Percentiles rank a stretch among this genome's conserved stretches.
Conservation (phyloP, 2,113 vertebrate species). For the Pteronura brasiliensis region DNA sequence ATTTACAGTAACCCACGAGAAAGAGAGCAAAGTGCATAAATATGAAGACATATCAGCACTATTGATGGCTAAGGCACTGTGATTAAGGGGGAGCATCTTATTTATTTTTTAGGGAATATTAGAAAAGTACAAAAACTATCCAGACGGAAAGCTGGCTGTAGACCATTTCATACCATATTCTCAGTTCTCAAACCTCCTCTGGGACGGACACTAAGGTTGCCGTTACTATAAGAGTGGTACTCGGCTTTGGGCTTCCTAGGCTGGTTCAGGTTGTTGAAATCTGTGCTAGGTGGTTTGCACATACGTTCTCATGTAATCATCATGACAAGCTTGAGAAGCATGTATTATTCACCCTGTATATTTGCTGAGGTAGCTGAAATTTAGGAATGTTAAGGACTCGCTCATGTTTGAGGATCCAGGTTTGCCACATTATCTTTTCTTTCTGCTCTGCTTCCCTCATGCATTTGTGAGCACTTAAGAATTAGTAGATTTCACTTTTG, state of each 20-base stretch:
- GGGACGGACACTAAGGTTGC: background rate
- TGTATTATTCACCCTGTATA: background rate
- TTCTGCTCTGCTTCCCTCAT: background rate
- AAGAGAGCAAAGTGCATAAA: background rate
- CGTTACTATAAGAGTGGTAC: background rate
- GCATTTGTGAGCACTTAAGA: background rate
- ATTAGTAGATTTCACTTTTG: background rate
- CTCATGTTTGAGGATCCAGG: accelerated
- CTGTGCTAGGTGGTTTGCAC: background rate
- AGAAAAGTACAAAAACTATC: background rate
- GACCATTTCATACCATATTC: background rate
- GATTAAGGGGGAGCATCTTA: background rate
- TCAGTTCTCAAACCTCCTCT: background rate
- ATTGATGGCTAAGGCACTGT: background rate
- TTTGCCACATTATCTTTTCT: background rate
- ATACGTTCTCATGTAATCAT: background rate
- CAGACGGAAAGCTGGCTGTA: background rate
- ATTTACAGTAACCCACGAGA: background rate
- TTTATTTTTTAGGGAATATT: background rate
- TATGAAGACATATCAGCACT: background rate
- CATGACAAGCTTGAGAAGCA: background rate
- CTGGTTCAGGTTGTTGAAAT: background rate
- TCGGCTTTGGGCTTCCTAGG: background rate
- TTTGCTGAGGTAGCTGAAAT: background rate
- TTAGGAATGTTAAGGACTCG: background rate